phyloP scores from a whole-genome alignment of 1,140 invertebrate genomes.

The Acyrthosiphon pisum region DNA sequence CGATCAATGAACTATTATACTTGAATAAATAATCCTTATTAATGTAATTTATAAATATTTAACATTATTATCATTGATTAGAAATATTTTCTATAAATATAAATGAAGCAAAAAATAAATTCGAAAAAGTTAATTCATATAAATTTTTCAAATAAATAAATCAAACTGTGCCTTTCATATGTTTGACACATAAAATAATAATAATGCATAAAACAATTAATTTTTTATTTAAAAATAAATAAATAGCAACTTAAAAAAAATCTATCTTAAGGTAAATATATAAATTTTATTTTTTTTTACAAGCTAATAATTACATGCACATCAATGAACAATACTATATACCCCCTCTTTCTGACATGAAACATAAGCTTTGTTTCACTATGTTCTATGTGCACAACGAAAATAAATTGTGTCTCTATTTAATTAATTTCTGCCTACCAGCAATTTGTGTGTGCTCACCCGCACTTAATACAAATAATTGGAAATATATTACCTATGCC shows the following conservation, averaged over 20 bases:
- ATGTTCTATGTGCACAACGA: background rate
- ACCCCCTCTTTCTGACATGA: constrained; percentile 6
- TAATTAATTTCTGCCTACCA: constrained; percentile 2
- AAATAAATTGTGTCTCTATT: background rate
- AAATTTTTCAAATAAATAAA: background rate
- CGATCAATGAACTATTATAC: background rate
- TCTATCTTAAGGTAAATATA: background rate
- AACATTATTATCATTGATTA: background rate
- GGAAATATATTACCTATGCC: constrained; percentile 50
- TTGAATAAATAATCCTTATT: background rate
- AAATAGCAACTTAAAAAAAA: background rate
- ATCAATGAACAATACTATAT: constrained; percentile 21
- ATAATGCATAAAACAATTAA: background rate
- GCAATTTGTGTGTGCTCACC: constrained; percentile 7
- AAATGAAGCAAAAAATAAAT: background rate
- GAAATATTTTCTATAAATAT: background rate
- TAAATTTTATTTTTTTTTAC: background rate
- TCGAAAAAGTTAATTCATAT: background rate
- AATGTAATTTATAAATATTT: background rate
- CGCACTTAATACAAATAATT: constrained; percentile 46
- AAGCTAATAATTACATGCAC: constrained; percentile 13
- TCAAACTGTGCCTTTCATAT: background rate
- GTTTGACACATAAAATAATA: background rate
- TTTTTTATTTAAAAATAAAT: constrained; percentile 20
- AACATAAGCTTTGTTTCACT: constrained; percentile 6